phyloP scores from a whole-genome alignment of 2,113 vertebrate species.

The Calonectris borealis region DNA sequence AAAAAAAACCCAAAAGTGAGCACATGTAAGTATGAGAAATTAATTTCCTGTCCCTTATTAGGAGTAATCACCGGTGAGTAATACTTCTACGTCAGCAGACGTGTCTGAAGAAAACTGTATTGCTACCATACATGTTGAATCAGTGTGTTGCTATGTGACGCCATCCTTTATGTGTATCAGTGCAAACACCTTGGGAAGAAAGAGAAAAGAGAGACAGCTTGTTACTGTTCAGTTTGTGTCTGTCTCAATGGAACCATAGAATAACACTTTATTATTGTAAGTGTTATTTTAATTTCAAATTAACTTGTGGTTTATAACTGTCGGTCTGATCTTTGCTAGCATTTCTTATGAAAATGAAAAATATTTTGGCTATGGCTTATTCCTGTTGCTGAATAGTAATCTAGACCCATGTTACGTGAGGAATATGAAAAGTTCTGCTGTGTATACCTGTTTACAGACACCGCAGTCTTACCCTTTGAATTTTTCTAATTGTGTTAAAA shows the following conservation, averaged over 20 bases:
- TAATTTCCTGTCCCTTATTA: not conserved
- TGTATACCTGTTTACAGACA: not conserved
- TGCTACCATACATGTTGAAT: not conserved
- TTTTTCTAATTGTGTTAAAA: not conserved
- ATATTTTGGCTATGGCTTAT: not conserved
- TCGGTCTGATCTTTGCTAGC: not conserved
- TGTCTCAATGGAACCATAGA: not conserved
- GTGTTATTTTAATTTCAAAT: not conserved
- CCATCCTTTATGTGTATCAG: not conserved
- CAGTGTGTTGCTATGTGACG: not conserved
- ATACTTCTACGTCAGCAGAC: not conserved
- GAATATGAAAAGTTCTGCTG: not conserved
- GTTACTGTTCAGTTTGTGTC: not conserved
- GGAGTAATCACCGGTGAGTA: not conserved
- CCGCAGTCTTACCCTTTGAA: not conserved
- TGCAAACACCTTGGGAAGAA: not conserved
- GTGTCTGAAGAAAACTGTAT: not conserved
- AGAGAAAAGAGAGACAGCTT: not conserved
- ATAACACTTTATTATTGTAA: not conserved
- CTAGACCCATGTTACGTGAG: not conserved
- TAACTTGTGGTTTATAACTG: not conserved
- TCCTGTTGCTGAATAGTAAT: not conserved
- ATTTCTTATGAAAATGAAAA: not conserved
- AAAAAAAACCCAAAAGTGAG: not conserved
- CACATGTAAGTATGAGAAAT: not conserved